These are phyloP conservation scores for Drosophila nannoptera DNA, from an alignment of 1,140 invertebrate genomes.

Conservation along the genomic window DNA sequence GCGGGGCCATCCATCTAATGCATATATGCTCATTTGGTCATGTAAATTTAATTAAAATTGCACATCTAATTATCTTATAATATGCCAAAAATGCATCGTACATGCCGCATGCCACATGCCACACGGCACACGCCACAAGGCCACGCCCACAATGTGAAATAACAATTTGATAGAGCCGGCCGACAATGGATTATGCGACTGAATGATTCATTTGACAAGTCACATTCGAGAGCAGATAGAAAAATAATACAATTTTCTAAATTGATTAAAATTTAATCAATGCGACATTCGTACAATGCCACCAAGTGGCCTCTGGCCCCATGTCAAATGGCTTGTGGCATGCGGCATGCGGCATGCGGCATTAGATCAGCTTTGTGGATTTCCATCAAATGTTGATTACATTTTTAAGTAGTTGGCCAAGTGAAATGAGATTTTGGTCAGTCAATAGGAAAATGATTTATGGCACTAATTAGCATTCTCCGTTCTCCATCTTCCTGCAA, in stretches of 20 bases:
- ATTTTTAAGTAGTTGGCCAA: constrained; percentile 9
- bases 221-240: constrained; percentile 21
- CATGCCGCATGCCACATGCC: neutral
- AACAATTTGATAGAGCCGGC: constrained; percentile 27
- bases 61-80: constrained; percentile 65
- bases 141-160: constrained; percentile 43
- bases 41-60: constrained; percentile 72
- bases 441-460: constrained; percentile 35
- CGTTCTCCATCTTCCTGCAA: neutral
- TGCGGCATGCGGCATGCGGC: constrained; percentile 6
- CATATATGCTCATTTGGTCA: constrained; percentile 23
- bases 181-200: neutral
- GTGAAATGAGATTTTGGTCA: constrained; percentile 9
- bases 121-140: neutral
- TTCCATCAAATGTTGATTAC: constrained; percentile 39
- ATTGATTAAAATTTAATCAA: constrained; percentile 59
- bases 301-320: constrained; percentile 8
- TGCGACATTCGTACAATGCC: constrained; percentile 27
- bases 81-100: constrained; percentile 40
- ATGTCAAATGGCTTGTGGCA: neutral
- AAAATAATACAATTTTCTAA: constrained; percentile 45
- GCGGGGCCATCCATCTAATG: constrained; percentile 5
- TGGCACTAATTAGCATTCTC: constrained; percentile 48
- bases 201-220: constrained; percentile 15
- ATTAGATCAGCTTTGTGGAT: constrained; percentile 10